Evolutionary conservation across 2,113 vertebrate genomes (phyloP), one percentile per base, ranked within the genome.

Genomic region (Steatornis caripensis): DNA sequence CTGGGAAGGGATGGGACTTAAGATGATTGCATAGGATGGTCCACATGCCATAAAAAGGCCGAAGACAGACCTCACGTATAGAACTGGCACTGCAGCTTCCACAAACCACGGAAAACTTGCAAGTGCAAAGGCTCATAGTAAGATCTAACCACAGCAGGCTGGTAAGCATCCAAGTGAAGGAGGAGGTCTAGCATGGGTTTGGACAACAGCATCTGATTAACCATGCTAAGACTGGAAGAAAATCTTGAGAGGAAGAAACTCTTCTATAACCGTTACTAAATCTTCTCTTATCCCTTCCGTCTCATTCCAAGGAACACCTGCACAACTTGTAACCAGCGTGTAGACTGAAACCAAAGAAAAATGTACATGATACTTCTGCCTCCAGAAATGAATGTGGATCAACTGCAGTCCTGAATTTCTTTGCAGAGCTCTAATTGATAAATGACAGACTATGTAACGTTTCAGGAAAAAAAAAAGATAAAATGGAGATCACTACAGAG

Each of bases 121-220:
- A 64, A 96, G 93, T 94, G 90, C 81, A 94, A 96, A 91, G 78
- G 61, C 90, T 96, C n/a, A 83, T 70, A 94, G 80, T 62, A 46
- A 96, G 62, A 93, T 89, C 84, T 91, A 96, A 97, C 94, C 95
- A 94, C 96, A 93, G 66, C 62, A 77, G 82, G 74, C 91, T 96
- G 96, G 91, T 78, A 87, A 76, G 81, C 77, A 60, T 96, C 94
- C 94, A 96, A 39, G 65, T 89, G 61, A 96, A 89, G 70, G 41
- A 92, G 83, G 64, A 96, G 84, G 48, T 91, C 89, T 85, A 96
- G 81, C 72, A 91, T n/a, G 41, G 43, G 61, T 6, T 95, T 64
- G 76, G 61, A 95, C 89, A 97, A 61, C 53, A 84, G 69, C 76
- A 89, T 62, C 55, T 91, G 51, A 95, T 84, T 96, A 96, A 91